Percentiles rank a stretch among this genome's conserved stretches.
Conservation (phyloP, 92 coral and sea anemone genomes). For the Ricordea florida region DNA sequence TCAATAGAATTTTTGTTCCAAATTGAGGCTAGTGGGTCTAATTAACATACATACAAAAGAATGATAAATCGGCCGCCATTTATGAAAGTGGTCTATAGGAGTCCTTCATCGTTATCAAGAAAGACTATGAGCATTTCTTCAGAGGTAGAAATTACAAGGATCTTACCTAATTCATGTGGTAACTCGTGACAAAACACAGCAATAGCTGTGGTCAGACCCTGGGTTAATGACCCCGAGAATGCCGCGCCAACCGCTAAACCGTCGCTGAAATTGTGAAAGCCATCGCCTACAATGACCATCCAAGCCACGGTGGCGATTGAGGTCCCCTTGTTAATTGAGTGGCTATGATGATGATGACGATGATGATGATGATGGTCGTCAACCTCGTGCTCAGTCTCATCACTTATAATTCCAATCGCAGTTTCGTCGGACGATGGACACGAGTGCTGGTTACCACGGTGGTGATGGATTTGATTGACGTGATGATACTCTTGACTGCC, state of each 20-base stretch:
- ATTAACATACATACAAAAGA: too few species aligned
- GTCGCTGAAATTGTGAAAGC: constrained; percentile 94
- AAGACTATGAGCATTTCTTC: too few species aligned
- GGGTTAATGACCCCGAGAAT: constrained; percentile 79
- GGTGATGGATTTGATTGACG: not conserved
- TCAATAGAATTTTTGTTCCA: too few species aligned
- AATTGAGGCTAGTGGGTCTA: too few species aligned
- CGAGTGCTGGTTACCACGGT: not conserved
- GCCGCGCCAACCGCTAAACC: constrained; percentile 98
- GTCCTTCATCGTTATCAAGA: too few species aligned
- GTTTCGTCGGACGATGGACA: constrained; percentile 2
- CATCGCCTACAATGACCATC: constrained; percentile 98
- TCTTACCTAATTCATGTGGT: constrained; percentile 89
- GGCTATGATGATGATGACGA: constrained; percentile 70
- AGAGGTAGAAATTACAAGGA: not conserved
- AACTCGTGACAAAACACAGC: constrained; percentile 96
- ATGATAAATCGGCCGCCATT: too few species aligned
- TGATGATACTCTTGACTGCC: not conserved
- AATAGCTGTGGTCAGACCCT: constrained; percentile 88
- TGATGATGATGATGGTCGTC: constrained; percentile 37
- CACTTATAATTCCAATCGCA: constrained; percentile 6
- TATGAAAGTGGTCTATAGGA: too few species aligned
- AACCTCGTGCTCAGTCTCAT: constrained; percentile 26
- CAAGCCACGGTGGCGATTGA: constrained; percentile 92
- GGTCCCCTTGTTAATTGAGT: constrained; percentile 43